These are phyloP conservation scores for Cephus spinipes DNA, from an alignment of 2,888 invertebrate genomes.

Conservation along the genomic window DNA sequence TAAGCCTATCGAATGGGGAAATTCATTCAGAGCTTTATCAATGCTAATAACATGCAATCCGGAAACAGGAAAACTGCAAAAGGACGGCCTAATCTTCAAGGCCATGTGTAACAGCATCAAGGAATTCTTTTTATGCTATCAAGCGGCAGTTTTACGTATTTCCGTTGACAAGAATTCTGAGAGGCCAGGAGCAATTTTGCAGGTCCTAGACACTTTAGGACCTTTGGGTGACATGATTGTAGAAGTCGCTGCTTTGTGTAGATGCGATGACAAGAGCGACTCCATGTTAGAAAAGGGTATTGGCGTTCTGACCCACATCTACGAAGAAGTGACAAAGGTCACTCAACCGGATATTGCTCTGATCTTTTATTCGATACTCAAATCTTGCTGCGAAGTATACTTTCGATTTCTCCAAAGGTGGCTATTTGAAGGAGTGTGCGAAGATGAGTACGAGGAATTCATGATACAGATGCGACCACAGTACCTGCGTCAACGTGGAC, in stretches of 20 bases:
- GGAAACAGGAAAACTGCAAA: slow-evolving; percentile 44
- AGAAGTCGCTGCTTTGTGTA: slow-evolving; percentile 55
- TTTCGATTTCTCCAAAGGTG: slow-evolving; percentile 83
- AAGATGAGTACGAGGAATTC: slow-evolving; percentile 86
- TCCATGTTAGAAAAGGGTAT: slow-evolving; percentile 67
- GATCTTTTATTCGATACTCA: slow-evolving; percentile 71
- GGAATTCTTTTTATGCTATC: slow-evolving; percentile 58
- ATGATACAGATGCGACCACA: slow-evolving; percentile 81
- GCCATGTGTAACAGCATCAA: slow-evolving; percentile 59
- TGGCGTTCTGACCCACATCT: slow-evolving; percentile 75
- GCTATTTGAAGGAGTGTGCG: slow-evolving; percentile 86
- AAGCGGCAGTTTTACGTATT: slow-evolving; percentile 52
- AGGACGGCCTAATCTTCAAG: slow-evolving; percentile 59
- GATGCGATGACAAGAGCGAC: slow-evolving; percentile 41
- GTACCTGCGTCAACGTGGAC: slow-evolving; percentile 73
- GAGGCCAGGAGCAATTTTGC: slow-evolving; percentile 32
- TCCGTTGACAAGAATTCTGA: slow-evolving; percentile 36
- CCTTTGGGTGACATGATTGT: slow-evolving; percentile 51
- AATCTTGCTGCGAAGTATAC: slow-evolving; percentile 72
- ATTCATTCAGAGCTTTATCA: slow-evolving; percentile 54
- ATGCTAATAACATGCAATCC: slow-evolving; percentile 42
- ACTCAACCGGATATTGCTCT: slow-evolving; percentile 71
- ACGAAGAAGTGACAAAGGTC: slow-evolving; percentile 72
- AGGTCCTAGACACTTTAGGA: slow-evolving; percentile 42
- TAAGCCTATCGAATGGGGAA: slow-evolving; percentile 56